phyloP scores from a whole-genome alignment of 2,888 invertebrate species.

The Chromoteleia sp. region DNA sequence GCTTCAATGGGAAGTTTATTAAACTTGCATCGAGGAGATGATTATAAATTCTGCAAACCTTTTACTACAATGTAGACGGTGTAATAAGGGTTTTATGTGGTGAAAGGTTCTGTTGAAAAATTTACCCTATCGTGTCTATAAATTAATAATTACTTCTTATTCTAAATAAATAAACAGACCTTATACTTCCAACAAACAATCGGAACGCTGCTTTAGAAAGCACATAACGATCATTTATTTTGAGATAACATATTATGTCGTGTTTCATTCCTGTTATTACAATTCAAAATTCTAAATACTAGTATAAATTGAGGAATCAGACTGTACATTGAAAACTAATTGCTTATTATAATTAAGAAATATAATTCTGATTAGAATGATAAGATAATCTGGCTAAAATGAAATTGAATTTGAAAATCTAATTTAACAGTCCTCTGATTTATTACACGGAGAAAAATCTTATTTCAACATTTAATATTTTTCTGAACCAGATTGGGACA shows the following conservation, averaged over 20 bases:
- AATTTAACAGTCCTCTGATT: no score
- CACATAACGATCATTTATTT: background rate
- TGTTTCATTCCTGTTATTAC: no score
- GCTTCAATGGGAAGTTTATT: conserved; percentile 31
- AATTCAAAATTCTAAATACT: conserved; percentile 15
- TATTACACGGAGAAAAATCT: no score
- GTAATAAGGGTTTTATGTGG: background rate
- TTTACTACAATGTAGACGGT: conserved; percentile 21
- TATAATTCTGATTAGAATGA: no score
- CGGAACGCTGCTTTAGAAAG: background rate
- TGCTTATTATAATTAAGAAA: no score
- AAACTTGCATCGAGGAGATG: conserved; percentile 43
- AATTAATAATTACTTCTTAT: conserved; percentile 10
- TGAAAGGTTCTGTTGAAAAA: conserved; percentile 19
- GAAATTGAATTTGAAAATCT: no score
- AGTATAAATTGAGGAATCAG: no score
- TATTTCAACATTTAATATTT: no score
- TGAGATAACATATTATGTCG: no score
- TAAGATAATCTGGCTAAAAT: no score
- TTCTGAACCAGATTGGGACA: no score
- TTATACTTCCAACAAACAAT: background rate
- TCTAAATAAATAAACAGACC: conserved; percentile 10
- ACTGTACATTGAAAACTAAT: no score
- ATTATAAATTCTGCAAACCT: conserved; percentile 55
- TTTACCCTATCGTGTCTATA: background rate